phyloP scores from a whole-genome alignment of 2,888 invertebrate genomes.

The Sarcophaga variegata region DNA sequence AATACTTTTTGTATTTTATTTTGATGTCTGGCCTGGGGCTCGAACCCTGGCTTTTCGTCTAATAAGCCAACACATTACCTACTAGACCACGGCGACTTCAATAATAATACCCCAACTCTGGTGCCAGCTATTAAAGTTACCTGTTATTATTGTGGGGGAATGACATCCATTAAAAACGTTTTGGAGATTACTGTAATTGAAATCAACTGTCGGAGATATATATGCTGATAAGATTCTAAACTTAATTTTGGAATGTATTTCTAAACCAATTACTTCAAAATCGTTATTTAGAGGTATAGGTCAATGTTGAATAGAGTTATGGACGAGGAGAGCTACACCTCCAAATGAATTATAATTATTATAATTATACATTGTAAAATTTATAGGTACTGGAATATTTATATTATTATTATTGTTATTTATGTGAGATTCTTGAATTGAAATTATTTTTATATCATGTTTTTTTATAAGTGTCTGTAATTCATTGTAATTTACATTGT shows the following conservation, averaged over 20 bases:
- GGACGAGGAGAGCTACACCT: conserved; percentile 21
- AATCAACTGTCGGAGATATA: neutral
- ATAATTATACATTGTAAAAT: conserved; percentile 9
- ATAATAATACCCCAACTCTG: conserved; percentile 9
- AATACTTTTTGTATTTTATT: too few relatives aligned
- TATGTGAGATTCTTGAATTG: conserved; percentile 53
- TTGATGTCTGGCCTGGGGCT: too few relatives aligned
- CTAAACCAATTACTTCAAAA: conserved; percentile 3
- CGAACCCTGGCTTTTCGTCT: too few relatives aligned
- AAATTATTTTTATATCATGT: conserved; percentile 22
- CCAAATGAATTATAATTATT: conserved; percentile 14
- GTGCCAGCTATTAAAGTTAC: conserved; percentile 21
- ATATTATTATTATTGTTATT: neutral
- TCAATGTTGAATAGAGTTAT: conserved; percentile 40
- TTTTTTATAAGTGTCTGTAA: conserved; percentile 43
- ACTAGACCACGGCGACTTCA: too few relatives aligned
- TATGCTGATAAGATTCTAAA: conserved; percentile 16
- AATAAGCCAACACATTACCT: too few relatives aligned
- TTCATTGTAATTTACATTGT: conserved; percentile 47
- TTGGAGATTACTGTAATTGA: neutral
- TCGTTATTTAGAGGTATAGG: neutral
- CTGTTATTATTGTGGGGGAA: neutral
- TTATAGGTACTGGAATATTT: neutral
- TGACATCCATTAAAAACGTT: neutral
- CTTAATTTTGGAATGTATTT: conserved; percentile 3